phyloP scores from a whole-genome alignment of 92 coral and sea anemone species.

The Phenganax subtilis region DNA sequence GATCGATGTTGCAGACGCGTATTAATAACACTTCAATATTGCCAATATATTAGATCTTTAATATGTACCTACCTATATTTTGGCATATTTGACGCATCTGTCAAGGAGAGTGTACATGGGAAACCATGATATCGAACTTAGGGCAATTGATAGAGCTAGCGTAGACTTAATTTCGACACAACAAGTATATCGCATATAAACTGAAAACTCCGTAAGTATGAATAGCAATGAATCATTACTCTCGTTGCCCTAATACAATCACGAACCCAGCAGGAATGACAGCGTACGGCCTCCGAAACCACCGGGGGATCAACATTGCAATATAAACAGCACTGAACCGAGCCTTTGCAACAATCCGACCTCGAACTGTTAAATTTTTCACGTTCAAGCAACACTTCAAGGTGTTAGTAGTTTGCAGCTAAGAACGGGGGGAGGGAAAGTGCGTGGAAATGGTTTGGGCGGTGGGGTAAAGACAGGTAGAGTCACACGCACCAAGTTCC shows the following conservation, averaged over 20 bases:
- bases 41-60: not conserved
- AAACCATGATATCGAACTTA: not conserved
- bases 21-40: not conserved
- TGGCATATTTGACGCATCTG: constrained; percentile 2
- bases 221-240: constrained; percentile 28
- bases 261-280: constrained; percentile 12
- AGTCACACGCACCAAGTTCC: not conserved
- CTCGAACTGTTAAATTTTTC: not conserved
- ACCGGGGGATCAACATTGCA: constrained; percentile 5
- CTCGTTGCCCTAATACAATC: constrained; percentile 12
- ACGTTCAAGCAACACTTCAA: constrained; percentile 12
- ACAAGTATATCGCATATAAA: not conserved
- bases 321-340: constrained; percentile 14
- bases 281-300: constrained; percentile 2
- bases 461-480: not conserved
- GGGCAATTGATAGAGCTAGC: not conserved
- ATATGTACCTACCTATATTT: not conserved
- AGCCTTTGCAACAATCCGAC: not conserved
- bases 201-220: not conserved
- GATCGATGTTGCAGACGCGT: not conserved
- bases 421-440: not conserved
- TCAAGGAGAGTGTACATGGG: not conserved
- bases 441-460: not conserved
- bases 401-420: constrained; percentile 2
- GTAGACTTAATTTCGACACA: not conserved